These are phyloP conservation scores for Burhinus oedicnemus DNA, from an alignment of 2,113 vertebrate species.

Conservation along the genomic window DNA sequence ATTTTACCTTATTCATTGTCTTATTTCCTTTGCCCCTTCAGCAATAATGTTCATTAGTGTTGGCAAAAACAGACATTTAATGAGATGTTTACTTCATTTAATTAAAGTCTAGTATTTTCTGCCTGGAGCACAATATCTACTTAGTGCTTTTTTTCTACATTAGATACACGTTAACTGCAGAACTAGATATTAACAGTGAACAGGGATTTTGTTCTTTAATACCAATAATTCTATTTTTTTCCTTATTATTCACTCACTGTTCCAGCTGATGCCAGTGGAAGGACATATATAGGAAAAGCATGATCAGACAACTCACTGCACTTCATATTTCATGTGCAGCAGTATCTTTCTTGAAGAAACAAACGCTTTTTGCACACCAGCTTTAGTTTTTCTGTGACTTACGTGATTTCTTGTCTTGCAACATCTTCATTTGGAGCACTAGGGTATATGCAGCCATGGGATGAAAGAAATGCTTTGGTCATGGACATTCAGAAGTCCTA, in stretches of 20 bases:
- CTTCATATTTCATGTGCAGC: neutral
- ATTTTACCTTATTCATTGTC: slow-evolving; percentile 5
- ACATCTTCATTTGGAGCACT: neutral
- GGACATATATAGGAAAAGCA: neutral
- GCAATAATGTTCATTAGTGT: slow-evolving; percentile 16
- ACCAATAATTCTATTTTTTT: neutral
- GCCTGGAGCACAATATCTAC: neutral
- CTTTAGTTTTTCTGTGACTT: neutral
- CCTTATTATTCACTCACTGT: neutral
- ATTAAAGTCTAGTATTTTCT: slow-evolving; percentile 41
- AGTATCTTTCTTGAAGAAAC: neutral
- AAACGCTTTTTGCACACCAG: neutral
- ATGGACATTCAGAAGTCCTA: neutral
- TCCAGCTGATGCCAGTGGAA: slow-evolving; percentile 1
- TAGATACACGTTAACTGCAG: neutral
- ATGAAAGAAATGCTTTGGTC: neutral
- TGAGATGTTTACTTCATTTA: slow-evolving; percentile 48
- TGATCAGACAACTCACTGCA: neutral
- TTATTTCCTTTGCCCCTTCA: slow-evolving; percentile 15
- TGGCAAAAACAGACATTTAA: slow-evolving; percentile 25
- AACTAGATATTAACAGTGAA: neutral
- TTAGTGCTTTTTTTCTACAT: neutral
- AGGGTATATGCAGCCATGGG: neutral
- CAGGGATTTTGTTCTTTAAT: neutral
- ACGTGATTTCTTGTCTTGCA: neutral